phyloP scores from a whole-genome alignment of 2,888 invertebrate genomes.

The Sepioteuthis lessoniana region DNA sequence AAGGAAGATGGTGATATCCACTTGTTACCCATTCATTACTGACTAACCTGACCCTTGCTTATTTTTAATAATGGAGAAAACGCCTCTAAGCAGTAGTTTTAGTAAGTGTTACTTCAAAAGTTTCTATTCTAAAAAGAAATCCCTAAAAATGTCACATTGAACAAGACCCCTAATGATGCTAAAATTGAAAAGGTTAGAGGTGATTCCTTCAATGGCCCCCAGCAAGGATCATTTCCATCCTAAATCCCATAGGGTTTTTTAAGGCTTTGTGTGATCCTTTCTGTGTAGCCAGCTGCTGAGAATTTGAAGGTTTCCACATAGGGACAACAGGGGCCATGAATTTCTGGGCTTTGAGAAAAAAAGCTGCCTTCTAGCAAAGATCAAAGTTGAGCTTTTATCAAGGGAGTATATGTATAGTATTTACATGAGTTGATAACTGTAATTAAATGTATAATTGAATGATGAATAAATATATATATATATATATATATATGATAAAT shows the following conservation, averaged over 20 bases:
- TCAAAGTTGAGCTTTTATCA: constrained; percentile 7
- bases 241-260: neutral
- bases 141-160: neutral
- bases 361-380: neutral
- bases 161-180: neutral
- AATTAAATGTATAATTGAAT: no score
- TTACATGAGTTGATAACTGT: neutral
- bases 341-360: neutral
- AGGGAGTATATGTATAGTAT: neutral
- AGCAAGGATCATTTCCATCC: neutral
- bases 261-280: neutral
- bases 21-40: neutral
- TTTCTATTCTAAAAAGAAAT: neutral
- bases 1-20: neutral
- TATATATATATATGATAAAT: no score
- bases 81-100: neutral
- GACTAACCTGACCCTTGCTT: neutral
- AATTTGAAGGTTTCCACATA: neutral
- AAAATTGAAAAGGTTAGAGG: neutral
- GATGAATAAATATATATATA: no score
- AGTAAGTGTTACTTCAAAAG: neutral
- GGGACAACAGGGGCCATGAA: neutral
- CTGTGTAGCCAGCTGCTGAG: neutral
- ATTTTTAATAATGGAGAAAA: neutral
- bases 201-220: neutral